phyloP scores from a whole-genome alignment of 2,888 invertebrate species.

The Anthophora plumipes region DNA sequence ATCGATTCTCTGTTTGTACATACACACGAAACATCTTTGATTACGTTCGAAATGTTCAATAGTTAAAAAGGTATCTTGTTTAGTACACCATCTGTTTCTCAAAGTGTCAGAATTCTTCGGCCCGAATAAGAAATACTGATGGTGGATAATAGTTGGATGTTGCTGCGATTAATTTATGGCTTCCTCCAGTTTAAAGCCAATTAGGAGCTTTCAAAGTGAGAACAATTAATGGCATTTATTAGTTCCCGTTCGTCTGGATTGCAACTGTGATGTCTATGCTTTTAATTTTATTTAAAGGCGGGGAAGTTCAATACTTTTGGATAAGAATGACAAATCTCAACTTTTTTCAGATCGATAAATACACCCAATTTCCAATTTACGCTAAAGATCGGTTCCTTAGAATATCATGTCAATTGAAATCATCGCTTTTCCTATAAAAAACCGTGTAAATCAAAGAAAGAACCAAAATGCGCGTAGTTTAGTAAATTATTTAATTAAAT shows the following conservation, averaged over 20 bases:
- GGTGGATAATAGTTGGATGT: neutral
- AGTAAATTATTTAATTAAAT: too few species aligned
- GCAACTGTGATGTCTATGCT: neutral
- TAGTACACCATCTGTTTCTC: neutral
- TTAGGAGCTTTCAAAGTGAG: neutral
- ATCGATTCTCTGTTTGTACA: neutral
- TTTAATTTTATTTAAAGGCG: neutral
- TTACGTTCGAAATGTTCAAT: neutral
- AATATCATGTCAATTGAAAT: too few species aligned
- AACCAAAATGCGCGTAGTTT: too few species aligned
- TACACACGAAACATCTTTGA: neutral
- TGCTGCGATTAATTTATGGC: neutral
- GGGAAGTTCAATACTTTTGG: too few species aligned
- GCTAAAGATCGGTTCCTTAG: too few species aligned
- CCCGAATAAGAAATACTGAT: neutral
- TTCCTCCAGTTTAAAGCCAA: neutral
- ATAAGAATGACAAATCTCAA: too few species aligned
- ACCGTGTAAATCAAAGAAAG: too few species aligned
- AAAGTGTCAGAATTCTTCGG: neutral
- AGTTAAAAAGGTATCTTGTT: neutral
- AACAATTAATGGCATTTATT: slow-evolving; percentile 4
- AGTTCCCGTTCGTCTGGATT: neutral
- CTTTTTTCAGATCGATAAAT: too few species aligned
- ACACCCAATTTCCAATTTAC: too few species aligned
- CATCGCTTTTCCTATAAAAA: too few species aligned